Percentiles rank a stretch among this genome's conserved stretches.
Conservation (phyloP, 2,888 invertebrate genomes). For the Eupithecia inturbata region DNA sequence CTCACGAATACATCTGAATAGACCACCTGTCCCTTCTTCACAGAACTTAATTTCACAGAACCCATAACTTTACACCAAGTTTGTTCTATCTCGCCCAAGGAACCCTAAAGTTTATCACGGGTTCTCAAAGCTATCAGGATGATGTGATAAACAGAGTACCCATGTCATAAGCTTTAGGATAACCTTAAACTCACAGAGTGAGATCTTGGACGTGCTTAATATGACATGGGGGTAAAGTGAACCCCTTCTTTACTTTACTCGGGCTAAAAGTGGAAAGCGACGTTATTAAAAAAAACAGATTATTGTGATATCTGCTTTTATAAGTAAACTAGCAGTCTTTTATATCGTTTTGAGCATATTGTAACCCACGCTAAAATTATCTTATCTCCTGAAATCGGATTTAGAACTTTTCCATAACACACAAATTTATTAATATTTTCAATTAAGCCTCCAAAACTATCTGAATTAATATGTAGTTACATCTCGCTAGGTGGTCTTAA, state of each 20-base stretch:
- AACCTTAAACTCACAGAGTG: constrained; percentile 6
- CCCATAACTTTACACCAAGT: neutral
- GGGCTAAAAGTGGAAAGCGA: too few relatives aligned
- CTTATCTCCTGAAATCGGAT: too few relatives aligned
- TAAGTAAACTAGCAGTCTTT: too few relatives aligned
- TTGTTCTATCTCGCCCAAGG: constrained; percentile 13
- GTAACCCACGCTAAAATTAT: too few relatives aligned
- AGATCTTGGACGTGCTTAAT: neutral
- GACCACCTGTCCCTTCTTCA: neutral
- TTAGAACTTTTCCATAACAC: too few relatives aligned
- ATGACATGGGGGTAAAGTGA: neutral
- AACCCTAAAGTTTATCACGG: constrained; percentile 40
- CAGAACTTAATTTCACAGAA: neutral
- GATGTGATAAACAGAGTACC: constrained; percentile 40
- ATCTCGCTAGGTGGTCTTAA: constrained; percentile 43
- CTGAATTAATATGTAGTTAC: constrained; percentile 7
- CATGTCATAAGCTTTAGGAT: constrained; percentile 14
- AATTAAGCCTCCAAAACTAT: constrained; percentile 15
- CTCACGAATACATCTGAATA: neutral
- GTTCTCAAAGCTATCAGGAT: constrained; percentile 39
- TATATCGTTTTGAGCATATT: too few relatives aligned
- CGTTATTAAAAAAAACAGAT: too few relatives aligned
- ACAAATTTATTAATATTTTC: neutral
- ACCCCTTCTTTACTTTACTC: neutral
- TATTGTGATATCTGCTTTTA: too few relatives aligned